Base-by-base conservation (phyloP, 2,797 vertebrate species). In the Lateolabrax maculatus region DNA sequence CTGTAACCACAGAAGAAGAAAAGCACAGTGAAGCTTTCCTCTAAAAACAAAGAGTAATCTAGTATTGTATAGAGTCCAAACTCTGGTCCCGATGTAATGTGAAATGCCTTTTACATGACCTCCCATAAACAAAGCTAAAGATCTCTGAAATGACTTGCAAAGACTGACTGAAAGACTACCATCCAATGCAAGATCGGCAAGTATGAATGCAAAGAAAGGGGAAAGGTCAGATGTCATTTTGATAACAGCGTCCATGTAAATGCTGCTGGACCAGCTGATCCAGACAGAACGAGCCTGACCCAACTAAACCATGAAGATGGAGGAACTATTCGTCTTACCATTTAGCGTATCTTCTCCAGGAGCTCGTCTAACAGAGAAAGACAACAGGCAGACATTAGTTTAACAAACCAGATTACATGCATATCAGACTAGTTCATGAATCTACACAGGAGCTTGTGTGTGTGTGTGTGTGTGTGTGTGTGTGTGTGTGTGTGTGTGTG, bases 311-410 rank as follows among this genome's bases (percentile, higher is more conserved):
- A 27, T 18, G 12, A 43, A 72, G 51, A 66, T 9, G 27, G 21
- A 37, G 34, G 16, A 58, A 67, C 41, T 16, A 36, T 10, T 44
- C 2, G 16, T 92, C 96, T 95, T 93, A 99, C 98, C 96, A 88
- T 96, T 97, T 77, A 97, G 88, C 21, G 93, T 85, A 82, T 98
- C 98, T 86, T 98, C 97, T 77, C 94, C 97, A 0, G 96, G 90
- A 3, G 95, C 88, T 91, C 96, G 96, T 80, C 92, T 94, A 90
- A 81, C 49, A 48, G 29, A 75, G 55, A 58, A 10, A 81, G n/a
- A 64, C 6, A 23, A 69, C 29, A 81, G 23, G 43, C 36, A 62
- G 4, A 39, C 18, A 44, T 52, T 19, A 37, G 53, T 52, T 71
- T 29, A 27, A 63, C 11, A 62, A 57, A 57, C 51, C 21, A 52